Base-by-base conservation (phyloP, 2,888 invertebrate genomes). In the Formica aserva region DNA sequence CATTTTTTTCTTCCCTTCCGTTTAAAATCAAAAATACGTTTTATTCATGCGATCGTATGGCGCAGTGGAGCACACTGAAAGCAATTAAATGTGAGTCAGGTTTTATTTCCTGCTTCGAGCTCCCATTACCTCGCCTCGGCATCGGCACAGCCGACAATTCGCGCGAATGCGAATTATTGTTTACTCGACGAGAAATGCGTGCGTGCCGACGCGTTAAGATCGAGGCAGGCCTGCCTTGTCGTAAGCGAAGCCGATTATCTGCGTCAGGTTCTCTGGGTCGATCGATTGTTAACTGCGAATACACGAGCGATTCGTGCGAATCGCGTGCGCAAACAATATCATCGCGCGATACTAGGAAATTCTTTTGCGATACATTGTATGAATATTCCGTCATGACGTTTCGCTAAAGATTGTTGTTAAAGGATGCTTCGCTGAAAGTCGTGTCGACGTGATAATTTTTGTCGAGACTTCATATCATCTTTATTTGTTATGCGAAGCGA, bases 81-180 rank as follows among this genome's bases (percentile, higher is more conserved):
- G 80, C 89, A 69, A 86, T 89, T 89, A 85, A 87, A 87, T 86
- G 89, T 89, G 89, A 89, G 86, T 88, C 89, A 89, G 89, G 86
- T 89, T 89, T 89, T 88, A 89, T 89, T 89, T 89, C 89, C 89
- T 87, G 88, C 88, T 89, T 86, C 82, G 89, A 89, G 89, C 85
- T 86, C 88, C 84, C 88, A 83, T 89, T 89, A 85, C 67, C 29
- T 62, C 63, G 48, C 18, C 71, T 22, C 82, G 66, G 48, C 32
- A 32, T 32, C 32, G 32, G 32, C 32, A 32, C 48, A 55, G 29
- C 41, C 69, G 41, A 71, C 71, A 55, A 57, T 41, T 67, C 52
- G 35, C 38, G 65, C 65, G 45, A 60, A 29, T 67, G 65, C 32
- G 48, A 81, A 82, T 86, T 86, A 71, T 72, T 77, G 71, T 85